A percentile compares a stretch with the other conserved stretches of the same genome.
phyloP scores from a whole-genome alignment of 2,888 invertebrate genomes.

The Gandaritis pyraliata region DNA sequence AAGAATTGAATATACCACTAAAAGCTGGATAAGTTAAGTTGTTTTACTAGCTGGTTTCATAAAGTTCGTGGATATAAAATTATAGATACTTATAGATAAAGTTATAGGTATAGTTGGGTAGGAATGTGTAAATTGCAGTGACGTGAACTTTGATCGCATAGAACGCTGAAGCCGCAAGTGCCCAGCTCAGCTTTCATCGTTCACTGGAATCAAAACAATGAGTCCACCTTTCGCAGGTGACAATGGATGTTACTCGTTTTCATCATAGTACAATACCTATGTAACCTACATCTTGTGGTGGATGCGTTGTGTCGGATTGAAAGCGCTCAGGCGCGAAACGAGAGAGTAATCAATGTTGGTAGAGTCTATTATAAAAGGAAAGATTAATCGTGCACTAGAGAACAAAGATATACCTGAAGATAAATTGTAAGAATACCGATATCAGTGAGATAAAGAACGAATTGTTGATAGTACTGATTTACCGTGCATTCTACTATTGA shows the following conservation, averaged over 20 bases:
- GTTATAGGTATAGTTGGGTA: conserved; percentile 31
- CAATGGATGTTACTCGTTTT: conserved; percentile 50
- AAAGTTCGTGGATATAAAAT: not conserved
- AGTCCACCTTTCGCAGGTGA: conserved; percentile 62
- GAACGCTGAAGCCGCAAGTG: conserved; percentile 59
- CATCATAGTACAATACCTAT: conserved; percentile 43
- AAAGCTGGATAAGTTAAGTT: conserved; percentile 3
- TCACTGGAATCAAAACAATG: conserved; percentile 69
- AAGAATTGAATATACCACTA: conserved; percentile 48
- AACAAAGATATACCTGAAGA: conserved; percentile 29
- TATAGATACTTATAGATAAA: conserved; percentile 14
- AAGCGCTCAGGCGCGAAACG: conserved; percentile 20
- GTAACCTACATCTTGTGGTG: conserved; percentile 22
- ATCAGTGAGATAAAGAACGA: not conserved
- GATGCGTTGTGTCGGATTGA: conserved; percentile 31
- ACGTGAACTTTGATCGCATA: conserved; percentile 44
- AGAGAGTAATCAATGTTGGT: conserved; percentile 21
- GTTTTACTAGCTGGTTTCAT: conserved; percentile 15
- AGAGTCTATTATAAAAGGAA: conserved; percentile 26
- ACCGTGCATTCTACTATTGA: not conserved
- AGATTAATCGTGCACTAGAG: conserved; percentile 35
- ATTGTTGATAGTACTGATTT: conserved; percentile 6
- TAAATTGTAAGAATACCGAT: conserved; percentile 13
- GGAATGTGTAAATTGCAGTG: conserved; percentile 38
- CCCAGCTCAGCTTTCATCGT: conserved; percentile 62